phyloP scores from a whole-genome alignment of 2,888 invertebrate genomes.

The Drosophila paramelanica region DNA sequence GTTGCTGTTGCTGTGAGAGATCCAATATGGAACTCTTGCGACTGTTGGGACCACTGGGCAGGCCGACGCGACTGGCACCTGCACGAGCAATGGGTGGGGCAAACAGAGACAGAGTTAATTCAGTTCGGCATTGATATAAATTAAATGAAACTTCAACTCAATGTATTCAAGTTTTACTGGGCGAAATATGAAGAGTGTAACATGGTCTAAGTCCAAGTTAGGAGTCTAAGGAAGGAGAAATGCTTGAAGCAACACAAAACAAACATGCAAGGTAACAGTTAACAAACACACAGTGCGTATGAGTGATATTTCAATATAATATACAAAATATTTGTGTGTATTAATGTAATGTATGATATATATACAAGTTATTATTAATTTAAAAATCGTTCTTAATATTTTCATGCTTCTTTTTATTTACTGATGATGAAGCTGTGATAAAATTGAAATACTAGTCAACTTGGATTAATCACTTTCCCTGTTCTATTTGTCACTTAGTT shows the following conservation, averaged over 20 bases:
- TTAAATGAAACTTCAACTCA: slow-evolving; percentile 62
- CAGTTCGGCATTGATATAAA: slow-evolving; percentile 19
- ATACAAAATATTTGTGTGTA: not conserved
- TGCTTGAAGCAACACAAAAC: slow-evolving; percentile 33
- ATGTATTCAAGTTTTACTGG: slow-evolving; percentile 59
- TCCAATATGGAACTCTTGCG: slow-evolving; percentile 88
- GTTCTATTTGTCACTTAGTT: not conserved
- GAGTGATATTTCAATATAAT: not conserved
- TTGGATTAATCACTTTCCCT: not conserved
- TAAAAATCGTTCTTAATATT: too few relatives aligned
- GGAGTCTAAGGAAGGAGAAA: slow-evolving; percentile 21
- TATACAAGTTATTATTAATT: too few relatives aligned
- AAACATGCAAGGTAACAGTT: slow-evolving; percentile 52
- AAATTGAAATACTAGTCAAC: too few relatives aligned
- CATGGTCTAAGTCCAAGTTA: slow-evolving; percentile 25
- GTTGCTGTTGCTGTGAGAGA: slow-evolving; percentile 84
- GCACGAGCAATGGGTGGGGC: not conserved
- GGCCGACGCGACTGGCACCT: slow-evolving; percentile 85
- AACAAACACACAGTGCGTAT: slow-evolving; percentile 22
- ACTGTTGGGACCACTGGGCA: slow-evolving; percentile 81
- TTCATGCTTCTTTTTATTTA: too few relatives aligned
- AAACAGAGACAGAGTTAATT: slow-evolving; percentile 7
- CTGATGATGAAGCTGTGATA: too few relatives aligned
- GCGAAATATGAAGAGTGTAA: slow-evolving; percentile 51
- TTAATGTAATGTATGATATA: too few relatives aligned